A percentile compares a stretch with the other conserved stretches of the same genome.
Evolutionary conservation across 2,888 invertebrate genomes (phyloP).

Genomic region (Amphipyra tragopoginis): DNA sequence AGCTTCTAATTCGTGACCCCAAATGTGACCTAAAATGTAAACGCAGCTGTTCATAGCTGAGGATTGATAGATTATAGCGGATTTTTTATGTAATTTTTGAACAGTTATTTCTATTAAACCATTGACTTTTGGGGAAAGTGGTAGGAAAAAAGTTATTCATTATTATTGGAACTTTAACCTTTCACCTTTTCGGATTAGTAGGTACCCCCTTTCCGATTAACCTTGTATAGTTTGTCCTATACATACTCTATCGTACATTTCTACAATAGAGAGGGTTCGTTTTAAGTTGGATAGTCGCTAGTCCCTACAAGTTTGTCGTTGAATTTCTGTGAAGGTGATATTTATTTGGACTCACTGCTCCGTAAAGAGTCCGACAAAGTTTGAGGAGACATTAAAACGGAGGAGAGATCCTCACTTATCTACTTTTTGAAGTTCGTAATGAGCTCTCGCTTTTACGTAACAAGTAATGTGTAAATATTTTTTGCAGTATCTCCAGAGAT

Average conservation of each 20-base stretch:
- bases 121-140: too few species aligned
- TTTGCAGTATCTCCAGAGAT: background rate
- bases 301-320: slow-evolving; percentile 14
- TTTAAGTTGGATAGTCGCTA: slow-evolving; percentile 19
- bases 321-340: slow-evolving; percentile 26
- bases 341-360: slow-evolving; percentile 24
- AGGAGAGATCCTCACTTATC: slow-evolving; percentile 11
- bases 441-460: slow-evolving; percentile 5
- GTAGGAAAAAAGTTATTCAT: too few species aligned
- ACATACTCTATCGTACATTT: slow-evolving; percentile 9
- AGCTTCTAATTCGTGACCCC: too few species aligned
- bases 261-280: slow-evolving; percentile 13
- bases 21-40: too few species aligned
- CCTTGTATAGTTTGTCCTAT: background rate
- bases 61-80: too few species aligned
- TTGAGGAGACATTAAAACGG: slow-evolving; percentile 17
- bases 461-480: slow-evolving; percentile 13
- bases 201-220: too few species aligned
- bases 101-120: too few species aligned
- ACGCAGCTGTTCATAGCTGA: too few species aligned
- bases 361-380: slow-evolving; percentile 20
- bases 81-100: too few species aligned
- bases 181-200: too few species aligned
- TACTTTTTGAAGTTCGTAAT: slow-evolving; percentile 25
- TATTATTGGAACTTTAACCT: too few species aligned